phyloP scores from a whole-genome alignment of 1,140 invertebrate species.

The Colletes latitarsis region DNA sequence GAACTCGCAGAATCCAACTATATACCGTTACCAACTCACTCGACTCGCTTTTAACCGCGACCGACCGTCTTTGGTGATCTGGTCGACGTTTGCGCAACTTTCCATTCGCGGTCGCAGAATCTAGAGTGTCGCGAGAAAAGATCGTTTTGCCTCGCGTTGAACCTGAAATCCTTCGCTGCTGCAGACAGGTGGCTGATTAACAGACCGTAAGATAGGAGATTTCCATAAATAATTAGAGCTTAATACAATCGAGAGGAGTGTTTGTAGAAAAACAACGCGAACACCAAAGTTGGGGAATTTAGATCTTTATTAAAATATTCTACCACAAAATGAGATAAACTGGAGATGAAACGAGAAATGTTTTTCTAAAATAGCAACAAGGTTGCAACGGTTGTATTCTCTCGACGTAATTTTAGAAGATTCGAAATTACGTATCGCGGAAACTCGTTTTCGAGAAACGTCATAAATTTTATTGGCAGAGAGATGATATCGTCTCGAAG shows the following conservation, averaged over 20 bases:
- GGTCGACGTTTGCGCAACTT: conserved; percentile 24
- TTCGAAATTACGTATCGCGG: too few species aligned
- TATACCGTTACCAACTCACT: conserved; percentile 29
- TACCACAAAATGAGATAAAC: too few species aligned
- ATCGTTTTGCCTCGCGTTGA: not conserved
- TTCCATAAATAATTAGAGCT: too few species aligned
- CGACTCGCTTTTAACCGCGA: conserved; percentile 40
- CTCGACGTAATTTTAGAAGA: not conserved
- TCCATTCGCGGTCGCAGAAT: not conserved
- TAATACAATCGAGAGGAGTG: too few species aligned
- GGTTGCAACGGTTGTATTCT: not conserved
- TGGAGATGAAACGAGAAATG: too few species aligned
- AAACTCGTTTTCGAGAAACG: not conserved
- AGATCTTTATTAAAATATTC: too few species aligned
- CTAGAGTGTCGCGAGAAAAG: not conserved
- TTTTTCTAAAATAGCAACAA: too few species aligned
- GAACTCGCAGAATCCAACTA: not conserved
- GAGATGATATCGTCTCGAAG: not conserved
- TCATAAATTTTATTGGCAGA: not conserved
- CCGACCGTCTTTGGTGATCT: conserved; percentile 2
- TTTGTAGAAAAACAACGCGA: too few species aligned
- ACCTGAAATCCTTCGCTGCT: too few species aligned
- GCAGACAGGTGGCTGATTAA: too few species aligned
- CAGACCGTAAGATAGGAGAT: too few species aligned
- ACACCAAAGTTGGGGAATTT: too few species aligned